Percentiles rank a stretch among this genome's conserved stretches.
phyloP scores from a whole-genome alignment of 2,797 vertebrate species.

The Lepilemur ruficaudatus region DNA sequence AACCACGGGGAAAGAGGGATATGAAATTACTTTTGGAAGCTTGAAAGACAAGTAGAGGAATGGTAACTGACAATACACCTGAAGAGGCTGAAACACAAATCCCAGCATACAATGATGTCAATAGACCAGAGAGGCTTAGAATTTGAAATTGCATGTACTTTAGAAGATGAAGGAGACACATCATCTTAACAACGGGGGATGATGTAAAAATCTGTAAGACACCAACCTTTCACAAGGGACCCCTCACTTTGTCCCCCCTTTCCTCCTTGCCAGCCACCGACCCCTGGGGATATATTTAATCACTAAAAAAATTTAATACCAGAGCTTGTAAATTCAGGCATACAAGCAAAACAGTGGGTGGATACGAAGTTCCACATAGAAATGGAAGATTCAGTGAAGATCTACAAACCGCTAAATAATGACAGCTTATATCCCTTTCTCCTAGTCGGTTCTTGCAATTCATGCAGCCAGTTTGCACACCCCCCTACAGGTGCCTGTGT shows the following conservation, averaged over 20 bases:
- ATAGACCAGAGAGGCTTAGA: not conserved
- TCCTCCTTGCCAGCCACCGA: no score
- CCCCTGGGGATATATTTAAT: not conserved
- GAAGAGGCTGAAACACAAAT: not conserved
- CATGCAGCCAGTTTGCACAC: not conserved
- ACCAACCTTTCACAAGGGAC: not conserved
- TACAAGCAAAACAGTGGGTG: not conserved
- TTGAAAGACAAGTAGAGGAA: not conserved
- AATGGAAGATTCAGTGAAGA: not conserved
- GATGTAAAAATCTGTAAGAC: not conserved
- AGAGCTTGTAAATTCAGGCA: not conserved
- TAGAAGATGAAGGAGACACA: not conserved
- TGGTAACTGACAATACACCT: not conserved
- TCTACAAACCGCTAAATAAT: not conserved
- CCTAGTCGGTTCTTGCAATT: not conserved
- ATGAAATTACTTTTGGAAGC: not conserved
- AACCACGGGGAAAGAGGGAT: not conserved
- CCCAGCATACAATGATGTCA: no score
- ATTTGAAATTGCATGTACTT: not conserved
- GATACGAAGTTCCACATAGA: not conserved
- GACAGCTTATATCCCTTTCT: not conserved
- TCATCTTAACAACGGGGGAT: not conserved
- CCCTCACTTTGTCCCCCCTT: not conserved
- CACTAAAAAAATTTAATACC: not conserved
- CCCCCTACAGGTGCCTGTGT: not conserved